Evolutionary conservation across 2,113 vertebrate species (phyloP), one percentile per base, ranked within the genome.

Genomic region (Chlorocebus sabaeus): DNA sequence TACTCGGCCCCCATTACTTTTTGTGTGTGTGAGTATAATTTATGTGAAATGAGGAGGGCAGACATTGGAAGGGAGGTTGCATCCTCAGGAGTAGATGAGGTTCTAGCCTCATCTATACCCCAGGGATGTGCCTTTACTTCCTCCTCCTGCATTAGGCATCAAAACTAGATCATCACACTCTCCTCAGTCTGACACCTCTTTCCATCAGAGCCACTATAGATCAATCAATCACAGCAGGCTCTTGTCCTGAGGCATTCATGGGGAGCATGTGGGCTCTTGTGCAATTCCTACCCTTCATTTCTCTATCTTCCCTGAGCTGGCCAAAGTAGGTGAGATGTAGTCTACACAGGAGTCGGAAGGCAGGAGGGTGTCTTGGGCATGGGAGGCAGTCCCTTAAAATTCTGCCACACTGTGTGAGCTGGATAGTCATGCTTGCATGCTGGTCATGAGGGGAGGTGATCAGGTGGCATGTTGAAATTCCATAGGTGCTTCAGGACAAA

Each of bases 21-120:
- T 35, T 13, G 8, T 78, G 52, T 64, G 57, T 32, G 23, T 89
- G 52, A 75, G 16, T 52, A 16, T 12, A 35, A 5, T 75, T 79
- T 81, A 10, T 85, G 40, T 92, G 75, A 40, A 40, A 32, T 16
- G 48, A 52, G 38, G n/a, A 45, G 8, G 50, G 55, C 32, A 67
- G 48, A 35, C 8, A 16, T 20, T 32, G 75, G 82, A 40, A 90
- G 70, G 80, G 73, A n/a, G 43, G 45, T 59, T 2, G 12, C 8
- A 4, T 20, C 79, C 3, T 45, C 30, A 17, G 32, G 85, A 48
- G 52, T 2, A n/a, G 64, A 90, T 14, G 55, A 61, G 52, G 6
- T 35, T 35, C 72, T 32, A 50, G 50, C 4, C 3, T 50, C 2
- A 1, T 5, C 32, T n/a, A 0, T 40, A 0, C 45, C 13, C 14